phyloP scores from a whole-genome alignment of 2,113 vertebrate genomes.

The Hippocampus barbouri region DNA sequence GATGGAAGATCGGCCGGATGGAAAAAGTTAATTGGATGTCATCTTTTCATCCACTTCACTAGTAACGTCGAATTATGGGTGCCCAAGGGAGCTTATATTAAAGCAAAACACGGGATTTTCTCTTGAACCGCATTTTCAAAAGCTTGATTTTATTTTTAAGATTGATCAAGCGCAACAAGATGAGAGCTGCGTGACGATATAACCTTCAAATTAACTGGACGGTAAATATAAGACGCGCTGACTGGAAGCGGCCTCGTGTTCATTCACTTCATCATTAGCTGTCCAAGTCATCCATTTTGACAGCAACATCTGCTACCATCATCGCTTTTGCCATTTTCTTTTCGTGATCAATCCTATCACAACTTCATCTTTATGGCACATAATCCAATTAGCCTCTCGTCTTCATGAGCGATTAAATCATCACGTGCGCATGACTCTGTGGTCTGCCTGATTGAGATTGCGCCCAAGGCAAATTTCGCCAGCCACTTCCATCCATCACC shows the following conservation, averaged over 20 bases:
- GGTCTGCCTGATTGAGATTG: constrained; percentile 36
- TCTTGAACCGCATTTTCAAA: background rate
- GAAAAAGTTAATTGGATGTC: constrained; percentile 45
- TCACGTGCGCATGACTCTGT: constrained; percentile 41
- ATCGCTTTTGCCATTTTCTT: constrained; percentile 30
- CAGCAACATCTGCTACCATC: constrained; percentile 45
- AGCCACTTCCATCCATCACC: constrained; percentile 35
- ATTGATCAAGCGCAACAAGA: constrained; percentile 5
- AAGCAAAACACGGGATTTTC: background rate
- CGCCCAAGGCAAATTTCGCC: constrained; percentile 42
- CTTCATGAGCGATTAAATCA: constrained; percentile 50
- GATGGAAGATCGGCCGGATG: constrained; percentile 36
- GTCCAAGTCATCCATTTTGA: constrained; percentile 28
- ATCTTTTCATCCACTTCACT: constrained; percentile 37
- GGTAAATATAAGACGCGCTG: background rate
- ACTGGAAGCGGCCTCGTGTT: background rate
- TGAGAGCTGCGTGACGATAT: background rate
- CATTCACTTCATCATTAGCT: constrained; percentile 36
- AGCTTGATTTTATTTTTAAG: constrained; percentile 5
- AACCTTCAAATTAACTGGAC: constrained; percentile 4
- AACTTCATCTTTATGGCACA: constrained; percentile 38
- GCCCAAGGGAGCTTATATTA: constrained; percentile 19
- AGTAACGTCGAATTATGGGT: constrained; percentile 34
- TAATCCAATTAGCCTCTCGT: constrained; percentile 40
- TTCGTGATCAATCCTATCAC: constrained; percentile 27